Evolutionary conservation across 92 coral and sea anemone species (phyloP).

Genomic region (Zoanthus sansibaricus): DNA sequence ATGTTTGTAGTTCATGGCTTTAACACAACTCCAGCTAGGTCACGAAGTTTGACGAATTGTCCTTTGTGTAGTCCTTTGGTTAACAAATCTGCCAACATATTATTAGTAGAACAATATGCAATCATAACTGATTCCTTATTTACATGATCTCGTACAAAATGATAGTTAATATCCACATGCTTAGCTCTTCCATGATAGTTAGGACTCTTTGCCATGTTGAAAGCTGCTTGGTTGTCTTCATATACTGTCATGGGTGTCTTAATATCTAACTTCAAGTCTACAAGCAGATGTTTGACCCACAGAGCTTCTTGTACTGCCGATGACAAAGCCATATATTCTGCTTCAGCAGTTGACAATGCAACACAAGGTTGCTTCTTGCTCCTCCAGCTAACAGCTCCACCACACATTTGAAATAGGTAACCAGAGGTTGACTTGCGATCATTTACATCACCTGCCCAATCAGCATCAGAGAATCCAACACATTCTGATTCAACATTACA

Average conservation of each 20-base stretch:
- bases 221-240: conserved; percentile 68
- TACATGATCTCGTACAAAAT: conserved; percentile 53
- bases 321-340: conserved; percentile 23
- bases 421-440: conserved; percentile 74
- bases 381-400: conserved; percentile 74
- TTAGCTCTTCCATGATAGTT: conserved; percentile 67
- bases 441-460: conserved; percentile 31
- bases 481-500: conserved; percentile 39
- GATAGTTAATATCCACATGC: conserved; percentile 66
- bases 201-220: conserved; percentile 56
- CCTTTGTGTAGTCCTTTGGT: neutral
- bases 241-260: conserved; percentile 18
- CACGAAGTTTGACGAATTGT: neutral
- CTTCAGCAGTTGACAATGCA: conserved; percentile 43
- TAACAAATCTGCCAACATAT: neutral
- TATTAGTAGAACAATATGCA: neutral
- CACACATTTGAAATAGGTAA: conserved; percentile 62
- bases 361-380: conserved; percentile 76
- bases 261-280: conserved; percentile 33
- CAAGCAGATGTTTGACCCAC: conserved; percentile 62
- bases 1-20: neutral
- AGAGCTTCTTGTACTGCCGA: conserved; percentile 66
- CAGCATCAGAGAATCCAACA: conserved; percentile 70
- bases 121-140: neutral
- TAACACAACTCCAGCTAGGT: neutral